Percentiles rank a stretch among this genome's conserved stretches.
Conservation (phyloP, 2,113 vertebrate genomes). For the Callorhinus ursinus region DNA sequence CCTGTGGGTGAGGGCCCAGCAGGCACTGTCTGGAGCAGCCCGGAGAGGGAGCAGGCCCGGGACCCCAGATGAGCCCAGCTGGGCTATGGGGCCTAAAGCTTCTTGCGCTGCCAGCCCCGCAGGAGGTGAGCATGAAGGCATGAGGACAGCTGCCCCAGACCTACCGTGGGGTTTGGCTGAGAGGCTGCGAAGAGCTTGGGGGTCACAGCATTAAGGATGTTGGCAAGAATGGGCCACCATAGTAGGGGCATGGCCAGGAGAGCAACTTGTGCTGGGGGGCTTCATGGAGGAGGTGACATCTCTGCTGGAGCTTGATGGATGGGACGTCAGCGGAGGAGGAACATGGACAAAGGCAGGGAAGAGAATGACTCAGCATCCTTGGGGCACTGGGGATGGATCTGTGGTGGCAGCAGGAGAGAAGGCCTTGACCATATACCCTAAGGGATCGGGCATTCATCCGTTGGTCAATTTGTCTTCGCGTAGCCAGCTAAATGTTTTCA, state of each 20-base stretch:
- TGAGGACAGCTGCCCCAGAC: background rate
- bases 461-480: background rate
- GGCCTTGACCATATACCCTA: background rate
- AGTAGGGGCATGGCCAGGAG: background rate
- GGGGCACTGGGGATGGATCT: background rate
- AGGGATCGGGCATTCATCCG: background rate
- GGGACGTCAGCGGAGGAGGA: background rate
- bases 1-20: background rate
- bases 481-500: background rate
- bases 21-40: background rate
- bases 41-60: background rate
- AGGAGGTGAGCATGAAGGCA: background rate
- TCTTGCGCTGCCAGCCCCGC: background rate
- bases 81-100: background rate
- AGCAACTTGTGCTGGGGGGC: background rate
- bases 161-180: background rate
- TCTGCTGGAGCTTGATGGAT: no score
- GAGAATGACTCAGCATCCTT: background rate
- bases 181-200: background rate
- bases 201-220: background rate
- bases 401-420: background rate
- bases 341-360: rapidly evolving
- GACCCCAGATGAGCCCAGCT: background rate
- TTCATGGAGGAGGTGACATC: background rate
- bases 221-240: background rate